A percentile compares a stretch with the other conserved stretches of the same genome.
Evolutionary conservation across 2,113 vertebrate species (phyloP).

Genomic region (Thryonomys swinderianus): DNA sequence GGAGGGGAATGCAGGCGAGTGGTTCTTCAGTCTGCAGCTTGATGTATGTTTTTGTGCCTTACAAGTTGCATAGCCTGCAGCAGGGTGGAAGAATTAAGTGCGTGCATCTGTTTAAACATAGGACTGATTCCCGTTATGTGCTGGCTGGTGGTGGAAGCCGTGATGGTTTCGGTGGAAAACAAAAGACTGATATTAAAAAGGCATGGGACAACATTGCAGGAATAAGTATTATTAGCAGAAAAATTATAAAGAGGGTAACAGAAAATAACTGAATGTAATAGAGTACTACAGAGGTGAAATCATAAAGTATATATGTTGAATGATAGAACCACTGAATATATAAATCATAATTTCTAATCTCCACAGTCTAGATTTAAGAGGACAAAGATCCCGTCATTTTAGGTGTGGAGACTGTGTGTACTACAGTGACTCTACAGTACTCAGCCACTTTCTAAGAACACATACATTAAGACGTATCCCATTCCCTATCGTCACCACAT

Average conservation of each 20-base stretch:
- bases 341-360: not conserved
- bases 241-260: not conserved
- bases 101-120: not conserved
- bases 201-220: not conserved
- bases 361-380: not conserved
- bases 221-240: not conserved
- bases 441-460: not conserved
- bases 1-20: not conserved
- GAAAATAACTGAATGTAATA: not conserved
- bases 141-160: not conserved
- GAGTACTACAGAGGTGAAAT: not conserved
- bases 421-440: not conserved
- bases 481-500: not conserved
- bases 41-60: not conserved
- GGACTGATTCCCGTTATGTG: not conserved
- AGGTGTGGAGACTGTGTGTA: not conserved
- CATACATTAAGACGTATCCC: not conserved
- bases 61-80: not conserved
- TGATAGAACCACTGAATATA: not conserved
- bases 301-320: not conserved
- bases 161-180: not conserved
- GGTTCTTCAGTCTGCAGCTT: not conserved
- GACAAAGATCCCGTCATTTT: not conserved
- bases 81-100: slow-evolving; percentile 14
- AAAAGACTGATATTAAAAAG: not conserved